A percentile compares a stretch with the other conserved stretches of the same genome.
Conservation (phyloP, 2,113 vertebrate genomes). For the Phalacrocorax brasilianus region DNA sequence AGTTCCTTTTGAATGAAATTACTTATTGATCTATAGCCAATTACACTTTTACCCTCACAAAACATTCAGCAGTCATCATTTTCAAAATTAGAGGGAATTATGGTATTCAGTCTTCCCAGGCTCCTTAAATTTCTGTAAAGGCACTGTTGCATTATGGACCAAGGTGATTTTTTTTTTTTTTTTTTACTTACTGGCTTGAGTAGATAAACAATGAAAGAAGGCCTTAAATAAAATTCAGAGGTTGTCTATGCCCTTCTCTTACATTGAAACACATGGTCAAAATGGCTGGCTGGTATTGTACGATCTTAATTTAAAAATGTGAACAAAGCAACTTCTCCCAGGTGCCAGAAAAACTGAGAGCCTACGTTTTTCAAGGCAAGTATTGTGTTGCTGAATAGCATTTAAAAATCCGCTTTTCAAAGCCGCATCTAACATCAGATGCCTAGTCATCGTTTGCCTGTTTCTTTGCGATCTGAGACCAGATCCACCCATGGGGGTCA, state of each 20-base stretch:
- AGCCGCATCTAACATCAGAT: background rate
- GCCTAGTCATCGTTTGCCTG: background rate
- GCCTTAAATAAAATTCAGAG: background rate
- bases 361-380: background rate
- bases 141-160: background rate
- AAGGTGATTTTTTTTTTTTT: background rate
- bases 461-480: background rate
- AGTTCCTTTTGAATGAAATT: slow-evolving; percentile 63
- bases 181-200: background rate
- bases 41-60: slow-evolving; percentile 67
- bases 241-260: background rate
- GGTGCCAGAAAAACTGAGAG: background rate
- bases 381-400: background rate
- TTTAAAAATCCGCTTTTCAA: background rate
- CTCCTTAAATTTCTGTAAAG: background rate
- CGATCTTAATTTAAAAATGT: background rate
- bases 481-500: background rate
- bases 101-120: background rate
- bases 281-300: background rate
- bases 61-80: slow-evolving; percentile 46
- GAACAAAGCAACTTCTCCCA: background rate
- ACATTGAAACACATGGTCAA: fast-evolving
- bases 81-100: slow-evolving; percentile 50
- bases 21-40: slow-evolving; percentile 71
- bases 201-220: background rate